phyloP scores from a whole-genome alignment of 2,113 vertebrate species.

The Haliaeetus leucogaster region DNA sequence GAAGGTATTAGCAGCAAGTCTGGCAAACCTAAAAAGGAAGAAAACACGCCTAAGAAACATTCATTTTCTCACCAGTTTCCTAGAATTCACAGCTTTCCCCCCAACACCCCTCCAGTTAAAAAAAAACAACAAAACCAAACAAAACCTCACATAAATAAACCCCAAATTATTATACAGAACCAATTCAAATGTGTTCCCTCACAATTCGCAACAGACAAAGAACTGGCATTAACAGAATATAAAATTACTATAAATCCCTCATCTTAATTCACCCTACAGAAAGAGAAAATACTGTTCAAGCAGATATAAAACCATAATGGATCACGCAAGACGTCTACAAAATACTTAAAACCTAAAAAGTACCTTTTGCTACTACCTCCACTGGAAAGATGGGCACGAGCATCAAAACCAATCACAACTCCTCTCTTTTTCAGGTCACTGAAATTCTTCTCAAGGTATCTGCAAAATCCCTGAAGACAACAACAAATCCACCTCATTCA shows the following conservation, averaged over 20 bases:
- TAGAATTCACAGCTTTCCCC: not conserved
- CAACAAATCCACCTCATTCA: not conserved
- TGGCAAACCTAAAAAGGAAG: constrained; percentile 77
- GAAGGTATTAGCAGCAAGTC: constrained; percentile 86
- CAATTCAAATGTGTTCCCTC: not conserved
- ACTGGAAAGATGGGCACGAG: constrained; percentile 85
- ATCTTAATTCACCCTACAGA: not conserved
- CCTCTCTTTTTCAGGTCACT: constrained; percentile 86
- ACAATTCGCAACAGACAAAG: not conserved
- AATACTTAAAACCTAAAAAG: not conserved
- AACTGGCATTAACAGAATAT: not conserved
- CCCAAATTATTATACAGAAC: not conserved
- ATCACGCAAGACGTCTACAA: not conserved
- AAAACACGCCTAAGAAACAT: not conserved
- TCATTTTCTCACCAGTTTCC: not conserved
- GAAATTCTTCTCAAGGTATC: constrained; percentile 87
- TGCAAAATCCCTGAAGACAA: constrained; percentile 86
- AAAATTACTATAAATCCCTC: not conserved
- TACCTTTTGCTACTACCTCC: constrained; percentile 88
- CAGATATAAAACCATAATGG: not conserved
- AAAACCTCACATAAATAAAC: not conserved
- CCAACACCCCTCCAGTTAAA: not conserved
- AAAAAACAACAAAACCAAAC: not conserved
- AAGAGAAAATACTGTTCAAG: not conserved
- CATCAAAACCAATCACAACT: constrained; percentile 91